A percentile compares a stretch with the other conserved stretches of the same genome.
Conservation (phyloP, 2,888 invertebrate species). For the Perizoma flavofasciatum region DNA sequence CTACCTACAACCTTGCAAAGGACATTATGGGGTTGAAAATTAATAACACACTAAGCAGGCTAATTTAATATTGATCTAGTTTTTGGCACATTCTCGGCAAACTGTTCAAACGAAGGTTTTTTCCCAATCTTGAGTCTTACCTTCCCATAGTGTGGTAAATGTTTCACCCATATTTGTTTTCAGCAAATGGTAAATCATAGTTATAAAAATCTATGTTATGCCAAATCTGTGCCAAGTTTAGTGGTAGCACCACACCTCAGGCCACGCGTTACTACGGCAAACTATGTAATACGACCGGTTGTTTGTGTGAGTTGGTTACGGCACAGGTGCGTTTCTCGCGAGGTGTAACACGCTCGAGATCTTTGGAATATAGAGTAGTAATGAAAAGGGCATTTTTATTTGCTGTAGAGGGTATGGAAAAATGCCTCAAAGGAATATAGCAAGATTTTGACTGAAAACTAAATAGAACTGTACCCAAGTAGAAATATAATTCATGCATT, state of each 20-base stretch:
- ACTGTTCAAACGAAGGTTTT: no score
- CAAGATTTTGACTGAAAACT: no score
- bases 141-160: no score
- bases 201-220: not conserved
- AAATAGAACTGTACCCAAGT: no score
- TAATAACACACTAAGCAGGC: slow-evolving; percentile 7
- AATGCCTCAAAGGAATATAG: no score
- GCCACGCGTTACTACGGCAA: slow-evolving; percentile 19
- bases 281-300: slow-evolving; percentile 9
- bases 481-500: no score
- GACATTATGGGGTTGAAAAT: not conserved
- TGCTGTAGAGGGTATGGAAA: not conserved
- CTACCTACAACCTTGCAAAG: slow-evolving; percentile 7
- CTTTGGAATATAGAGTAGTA: slow-evolving; percentile 4
- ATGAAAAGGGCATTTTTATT: slow-evolving; percentile 3
- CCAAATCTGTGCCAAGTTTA: slow-evolving; percentile 45
- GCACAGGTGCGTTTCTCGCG: slow-evolving; percentile 22
- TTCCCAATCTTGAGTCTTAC: no score
- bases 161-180: not conserved
- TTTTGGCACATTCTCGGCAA: slow-evolving; percentile 13
- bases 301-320: slow-evolving; percentile 29
- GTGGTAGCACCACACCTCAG: slow-evolving; percentile 35
- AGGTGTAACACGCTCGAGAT: slow-evolving; percentile 6
- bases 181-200: not conserved
- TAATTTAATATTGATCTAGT: slow-evolving; percentile 9